Conservation (phyloP, 2,888 invertebrate species). For the Hypena proboscidalis region DNA sequence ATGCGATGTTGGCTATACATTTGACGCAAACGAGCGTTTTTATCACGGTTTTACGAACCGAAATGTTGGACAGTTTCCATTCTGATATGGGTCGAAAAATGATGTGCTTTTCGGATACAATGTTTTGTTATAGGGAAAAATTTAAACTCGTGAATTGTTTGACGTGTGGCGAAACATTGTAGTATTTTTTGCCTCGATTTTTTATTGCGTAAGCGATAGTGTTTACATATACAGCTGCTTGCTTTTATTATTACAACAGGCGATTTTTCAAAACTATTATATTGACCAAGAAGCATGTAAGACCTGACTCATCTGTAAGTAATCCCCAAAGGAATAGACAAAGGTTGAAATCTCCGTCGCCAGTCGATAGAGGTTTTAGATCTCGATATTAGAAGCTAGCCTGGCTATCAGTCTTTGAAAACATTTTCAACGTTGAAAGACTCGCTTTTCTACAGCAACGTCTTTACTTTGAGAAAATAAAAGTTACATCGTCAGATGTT, state of each 20-base stretch:
- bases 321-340: conserved; percentile 1
- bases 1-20: conserved; percentile 24
- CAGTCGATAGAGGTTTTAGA: not conserved
- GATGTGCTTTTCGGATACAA: conserved; percentile 17
- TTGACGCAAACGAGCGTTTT: conserved; percentile 21
- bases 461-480: no score
- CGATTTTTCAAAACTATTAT: not conserved
- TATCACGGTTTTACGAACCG: conserved; percentile 17
- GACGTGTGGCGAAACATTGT: not conserved
- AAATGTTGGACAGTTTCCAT: conserved; percentile 30
- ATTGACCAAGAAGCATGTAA: not conserved
- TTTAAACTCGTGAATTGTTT: not conserved
- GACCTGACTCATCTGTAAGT: not conserved
- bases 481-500: no score
- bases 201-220: no score
- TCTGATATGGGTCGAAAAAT: conserved; percentile 21
- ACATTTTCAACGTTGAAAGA: not conserved
- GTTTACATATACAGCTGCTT: no score
- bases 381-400: not conserved
- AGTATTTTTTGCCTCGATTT: not conserved
- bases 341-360: not conserved
- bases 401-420: not conserved
- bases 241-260: not conserved
- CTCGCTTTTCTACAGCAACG: no score
- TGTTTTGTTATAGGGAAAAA: conserved; percentile 1